Conservation (phyloP, 1,140 invertebrate genomes). For the Eriocheir sinensis region DNA sequence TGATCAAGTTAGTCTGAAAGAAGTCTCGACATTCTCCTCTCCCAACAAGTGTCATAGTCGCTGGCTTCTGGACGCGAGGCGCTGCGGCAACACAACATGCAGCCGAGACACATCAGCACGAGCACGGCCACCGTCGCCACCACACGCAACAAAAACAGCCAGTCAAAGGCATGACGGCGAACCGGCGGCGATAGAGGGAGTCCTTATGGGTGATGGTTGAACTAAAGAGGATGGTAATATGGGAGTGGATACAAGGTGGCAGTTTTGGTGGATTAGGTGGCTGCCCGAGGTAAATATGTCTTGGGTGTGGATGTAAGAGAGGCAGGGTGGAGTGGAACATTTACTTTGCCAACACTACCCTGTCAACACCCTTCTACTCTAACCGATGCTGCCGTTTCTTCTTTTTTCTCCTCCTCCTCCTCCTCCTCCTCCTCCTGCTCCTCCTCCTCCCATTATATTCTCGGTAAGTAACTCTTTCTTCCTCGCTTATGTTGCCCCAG, state of each 20-base stretch:
- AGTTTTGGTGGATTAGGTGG: neutral
- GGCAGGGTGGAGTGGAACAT: constrained; percentile 1
- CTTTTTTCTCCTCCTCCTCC: neutral
- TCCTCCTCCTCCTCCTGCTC: neutral
- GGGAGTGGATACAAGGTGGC: neutral
- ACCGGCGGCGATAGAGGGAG: neutral
- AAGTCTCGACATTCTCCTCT: too few relatives aligned
- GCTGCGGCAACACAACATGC: neutral
- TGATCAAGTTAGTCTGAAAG: too few relatives aligned
- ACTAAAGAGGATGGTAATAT: too few relatives aligned
- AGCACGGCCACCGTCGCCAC: neutral
- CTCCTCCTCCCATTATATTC: neutral
- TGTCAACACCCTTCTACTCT: too few relatives aligned
- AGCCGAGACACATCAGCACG: neutral
- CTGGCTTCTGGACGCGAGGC: neutral
- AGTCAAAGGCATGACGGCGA: constrained; percentile 17
- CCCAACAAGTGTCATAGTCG: neutral
- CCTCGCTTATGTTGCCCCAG: neutral
- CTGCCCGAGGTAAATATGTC: neutral
- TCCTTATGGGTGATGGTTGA: constrained; percentile 45
- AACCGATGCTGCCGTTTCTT: too few relatives aligned
- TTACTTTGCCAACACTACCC: too few relatives aligned
- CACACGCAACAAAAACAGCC: constrained; percentile 37
- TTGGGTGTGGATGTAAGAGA: neutral
- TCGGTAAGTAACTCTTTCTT: constrained; percentile 12